A percentile compares a stretch with the other conserved stretches of the same genome.
phyloP scores from a whole-genome alignment of 1,140 invertebrate species.

The Linepithema humile region DNA sequence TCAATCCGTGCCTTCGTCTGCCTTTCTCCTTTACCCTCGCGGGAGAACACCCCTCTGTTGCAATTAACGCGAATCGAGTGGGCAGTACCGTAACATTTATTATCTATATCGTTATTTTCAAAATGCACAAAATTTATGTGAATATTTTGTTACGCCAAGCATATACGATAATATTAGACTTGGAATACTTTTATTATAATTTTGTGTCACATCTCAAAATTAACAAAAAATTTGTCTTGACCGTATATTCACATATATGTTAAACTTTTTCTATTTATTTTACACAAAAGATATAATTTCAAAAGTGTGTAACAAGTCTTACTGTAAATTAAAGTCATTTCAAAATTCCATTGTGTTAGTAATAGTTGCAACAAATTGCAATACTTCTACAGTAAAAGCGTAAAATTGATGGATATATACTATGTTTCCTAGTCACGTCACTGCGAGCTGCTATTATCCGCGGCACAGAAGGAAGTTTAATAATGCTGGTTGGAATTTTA shows the following conservation, averaged over 20 bases:
- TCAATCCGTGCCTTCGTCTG: background rate
- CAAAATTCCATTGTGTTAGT: background rate
- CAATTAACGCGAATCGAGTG: conserved; percentile 12
- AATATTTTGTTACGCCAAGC: background rate
- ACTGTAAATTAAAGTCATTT: background rate
- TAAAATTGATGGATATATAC: conserved; percentile 30
- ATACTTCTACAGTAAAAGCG: background rate
- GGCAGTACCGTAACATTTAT: background rate
- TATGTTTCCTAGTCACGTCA: conserved; percentile 46
- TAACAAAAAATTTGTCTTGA: background rate
- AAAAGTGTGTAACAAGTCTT: background rate
- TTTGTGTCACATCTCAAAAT: background rate
- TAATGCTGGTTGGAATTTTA: conserved; percentile 46
- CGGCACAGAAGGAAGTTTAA: conserved; percentile 40
- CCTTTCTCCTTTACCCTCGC: background rate
- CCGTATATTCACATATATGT: too few relatives aligned
- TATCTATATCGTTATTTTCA: background rate
- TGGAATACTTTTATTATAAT: background rate
- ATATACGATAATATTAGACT: background rate
- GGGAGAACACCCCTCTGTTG: background rate
- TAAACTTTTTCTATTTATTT: background rate
- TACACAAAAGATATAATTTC: background rate
- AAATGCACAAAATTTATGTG: background rate
- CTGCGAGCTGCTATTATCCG: conserved; percentile 36
- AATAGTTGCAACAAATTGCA: background rate